phyloP scores from a whole-genome alignment of 1,140 invertebrate species.

The Harlomillsia oculata region DNA sequence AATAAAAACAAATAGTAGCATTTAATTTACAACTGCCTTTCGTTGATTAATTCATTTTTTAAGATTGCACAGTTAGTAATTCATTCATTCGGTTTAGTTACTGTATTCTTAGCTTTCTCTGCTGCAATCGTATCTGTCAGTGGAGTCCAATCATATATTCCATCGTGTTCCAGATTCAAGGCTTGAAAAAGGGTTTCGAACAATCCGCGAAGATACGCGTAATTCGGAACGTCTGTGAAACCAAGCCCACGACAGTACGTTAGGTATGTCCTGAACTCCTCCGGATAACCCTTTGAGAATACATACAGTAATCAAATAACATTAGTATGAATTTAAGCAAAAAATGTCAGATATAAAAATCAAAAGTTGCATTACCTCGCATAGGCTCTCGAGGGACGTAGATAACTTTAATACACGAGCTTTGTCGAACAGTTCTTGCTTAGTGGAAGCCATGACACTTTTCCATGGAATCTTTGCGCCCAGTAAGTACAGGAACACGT shows the following conservation, averaged over 20 bases:
- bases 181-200: background rate
- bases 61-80: too few relatives aligned
- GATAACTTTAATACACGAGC: background rate
- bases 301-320: too few relatives aligned
- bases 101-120: too few relatives aligned
- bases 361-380: background rate
- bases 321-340: background rate
- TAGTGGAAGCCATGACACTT: background rate
- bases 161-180: background rate
- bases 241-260: background rate
- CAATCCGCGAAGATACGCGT: background rate
- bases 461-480: constrained; percentile 85
- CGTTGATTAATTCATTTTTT: too few relatives aligned
- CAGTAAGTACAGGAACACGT: constrained; percentile 94
- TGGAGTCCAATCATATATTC: background rate
- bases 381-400: background rate
- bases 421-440: background rate
- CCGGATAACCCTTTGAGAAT: background rate
- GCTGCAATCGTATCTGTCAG: too few relatives aligned
- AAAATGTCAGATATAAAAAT: background rate
- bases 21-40: too few relatives aligned
- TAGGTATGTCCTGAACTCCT: background rate
- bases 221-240: background rate
- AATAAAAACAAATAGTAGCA: too few relatives aligned
- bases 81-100: too few relatives aligned